Base-by-base conservation (phyloP, 2,797 vertebrate genomes). In the Syngnathus rostellatus region DNA sequence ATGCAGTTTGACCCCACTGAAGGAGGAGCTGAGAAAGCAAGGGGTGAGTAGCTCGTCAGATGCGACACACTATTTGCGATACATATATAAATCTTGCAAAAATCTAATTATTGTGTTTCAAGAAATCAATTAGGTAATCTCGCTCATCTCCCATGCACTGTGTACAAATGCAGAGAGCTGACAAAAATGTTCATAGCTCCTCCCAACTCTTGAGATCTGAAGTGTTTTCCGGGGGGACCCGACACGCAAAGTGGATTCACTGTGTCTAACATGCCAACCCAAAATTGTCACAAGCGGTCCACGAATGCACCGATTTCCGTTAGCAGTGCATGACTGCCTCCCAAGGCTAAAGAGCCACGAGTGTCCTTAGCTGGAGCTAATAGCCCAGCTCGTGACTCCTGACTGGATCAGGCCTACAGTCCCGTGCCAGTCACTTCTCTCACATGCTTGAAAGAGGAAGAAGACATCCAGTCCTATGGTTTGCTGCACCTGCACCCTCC, bases 11-110 rank as follows among this genome's bases (percentile, higher is more conserved):
- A 88, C 94, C 39, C 97, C 97, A 64, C 82, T 99, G 84, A 99
- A 98, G 82, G 94, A 98, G 82, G 97, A 99, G 81, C 93, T 99
- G 81, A 92, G 92, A 70, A 93, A 97, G 70, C 96, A 99, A 77
- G 93, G 94, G 88, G 96, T 98, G 85, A 92, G 93, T 89, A 63
- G 46, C 25, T 62, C 31, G 63, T 21, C n/a, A 67, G 67, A 65
- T 43, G 2, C 21, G 37, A 48, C 25, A 55, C 11, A 5, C 23
- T 5, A 14, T 16, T 50, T 19, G 19, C 19, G 5, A 17, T 50
- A 50, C 48, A 7, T 19, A 17, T 17, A 7, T 53, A n/a, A 53
- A 53, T 21, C 50, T 21, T 53, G 21, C 50, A 53, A 53, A 53
- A 43, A 43, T 43, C 3, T 48, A 48, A 48, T 48, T 48, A 48